Percentiles rank a stretch among this genome's conserved stretches.
These are phyloP conservation scores for Eubasilissa splendida DNA, from an alignment of 2,888 invertebrate genomes.

Conservation along the genomic window DNA sequence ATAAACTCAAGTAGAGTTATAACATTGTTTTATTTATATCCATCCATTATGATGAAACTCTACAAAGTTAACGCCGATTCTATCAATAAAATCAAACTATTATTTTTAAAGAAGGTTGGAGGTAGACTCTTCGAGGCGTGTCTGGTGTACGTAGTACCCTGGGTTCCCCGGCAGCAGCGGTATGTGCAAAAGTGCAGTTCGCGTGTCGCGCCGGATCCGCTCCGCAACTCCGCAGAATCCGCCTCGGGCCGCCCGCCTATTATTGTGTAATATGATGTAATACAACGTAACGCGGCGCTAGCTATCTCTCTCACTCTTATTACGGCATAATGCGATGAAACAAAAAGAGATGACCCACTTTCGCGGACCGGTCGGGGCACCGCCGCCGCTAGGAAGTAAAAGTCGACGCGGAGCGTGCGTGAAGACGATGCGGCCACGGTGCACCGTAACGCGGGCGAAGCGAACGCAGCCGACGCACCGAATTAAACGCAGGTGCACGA, in stretches of 20 bases:
- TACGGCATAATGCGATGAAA: constrained; percentile 72
- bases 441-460: background rate
- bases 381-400: constrained; percentile 57
- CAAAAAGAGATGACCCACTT: constrained; percentile 75
- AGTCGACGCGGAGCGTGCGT: constrained; percentile 47
- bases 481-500: background rate
- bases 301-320: constrained; percentile 72
- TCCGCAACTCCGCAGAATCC: constrained; percentile 26
- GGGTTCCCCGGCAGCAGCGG: no score
- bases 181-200: no score
- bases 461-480: background rate
- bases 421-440: constrained; percentile 10
- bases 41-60: no score
- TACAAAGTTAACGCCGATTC: no score
- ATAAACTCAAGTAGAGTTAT: no score
- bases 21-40: no score
- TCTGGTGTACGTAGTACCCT: no score
- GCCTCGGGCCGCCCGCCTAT: constrained; percentile 34
- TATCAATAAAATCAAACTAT: no score
- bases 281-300: constrained; percentile 61
- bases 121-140: no score
- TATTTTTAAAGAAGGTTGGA: no score
- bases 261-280: constrained; percentile 58
- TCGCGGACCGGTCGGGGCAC: constrained; percentile 68
- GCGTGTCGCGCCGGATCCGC: constrained; percentile 28